Conservation (phyloP, 2,888 invertebrate genomes). For the Pandemis corylana region DNA sequence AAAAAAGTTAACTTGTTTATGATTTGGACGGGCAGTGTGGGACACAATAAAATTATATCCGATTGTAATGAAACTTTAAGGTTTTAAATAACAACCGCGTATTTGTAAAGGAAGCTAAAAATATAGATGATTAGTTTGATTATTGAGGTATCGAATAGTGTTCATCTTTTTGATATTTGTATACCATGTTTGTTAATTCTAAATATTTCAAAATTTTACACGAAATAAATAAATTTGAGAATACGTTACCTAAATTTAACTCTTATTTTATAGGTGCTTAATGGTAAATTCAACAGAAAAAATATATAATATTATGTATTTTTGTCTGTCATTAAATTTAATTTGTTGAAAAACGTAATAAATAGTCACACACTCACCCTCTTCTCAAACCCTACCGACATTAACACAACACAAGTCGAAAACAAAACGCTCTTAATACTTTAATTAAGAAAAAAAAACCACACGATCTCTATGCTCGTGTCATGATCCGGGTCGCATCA, state of each 20-base stretch:
- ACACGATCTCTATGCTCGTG: constrained; percentile 34
- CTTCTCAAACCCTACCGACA: neutral
- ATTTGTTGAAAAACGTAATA: neutral
- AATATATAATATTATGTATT: too few relatives aligned
- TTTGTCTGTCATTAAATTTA: too few relatives aligned
- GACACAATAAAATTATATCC: neutral
- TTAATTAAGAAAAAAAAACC: constrained; percentile 37
- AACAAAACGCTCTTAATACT: constrained; percentile 22
- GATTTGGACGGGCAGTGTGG: constrained; percentile 46
- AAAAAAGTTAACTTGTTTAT: constrained; percentile 53
- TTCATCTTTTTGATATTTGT: too few relatives aligned
- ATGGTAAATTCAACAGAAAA: too few relatives aligned
- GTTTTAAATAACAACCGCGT: neutral
- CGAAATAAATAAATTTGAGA: too few relatives aligned
- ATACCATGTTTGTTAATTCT: too few relatives aligned
- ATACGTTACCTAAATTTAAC: too few relatives aligned
- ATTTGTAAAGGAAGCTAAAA: neutral
- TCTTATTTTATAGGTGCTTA: too few relatives aligned
- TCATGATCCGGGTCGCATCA: constrained; percentile 37
- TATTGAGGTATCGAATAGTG: too few relatives aligned
- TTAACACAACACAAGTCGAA: neutral
- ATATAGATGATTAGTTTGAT: neutral
- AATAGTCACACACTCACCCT: neutral
- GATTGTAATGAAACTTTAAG: neutral
- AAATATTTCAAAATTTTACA: too few relatives aligned